Conservation (phyloP, 2,113 vertebrate genomes). For the Cercopithecus mona region DNA sequence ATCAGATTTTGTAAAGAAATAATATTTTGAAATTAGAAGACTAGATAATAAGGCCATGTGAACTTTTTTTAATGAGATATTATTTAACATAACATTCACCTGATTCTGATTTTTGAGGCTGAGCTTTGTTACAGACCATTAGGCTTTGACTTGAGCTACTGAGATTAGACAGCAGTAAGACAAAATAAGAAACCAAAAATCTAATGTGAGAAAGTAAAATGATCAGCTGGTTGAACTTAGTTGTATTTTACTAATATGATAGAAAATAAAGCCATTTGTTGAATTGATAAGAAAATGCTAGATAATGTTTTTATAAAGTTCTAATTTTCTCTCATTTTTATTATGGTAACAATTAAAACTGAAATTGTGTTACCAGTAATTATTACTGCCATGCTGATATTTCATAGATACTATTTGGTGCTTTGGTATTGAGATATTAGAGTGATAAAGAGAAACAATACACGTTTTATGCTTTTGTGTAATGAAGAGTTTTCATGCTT, state of each 20-base stretch:
- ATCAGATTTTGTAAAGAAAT: not conserved
- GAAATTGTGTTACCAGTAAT: not conserved
- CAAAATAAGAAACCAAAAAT: not conserved
- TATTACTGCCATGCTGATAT: not conserved
- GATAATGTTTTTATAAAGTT: not conserved
- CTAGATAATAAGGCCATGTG: not conserved
- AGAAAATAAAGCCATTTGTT: not conserved
- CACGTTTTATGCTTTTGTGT: not conserved
- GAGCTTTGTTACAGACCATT: slow-evolving; percentile 44
- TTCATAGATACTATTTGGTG: not conserved
- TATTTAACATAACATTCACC: not conserved
- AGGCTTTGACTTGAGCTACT: slow-evolving; percentile 33
- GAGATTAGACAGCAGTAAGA: slow-evolving; percentile 13
- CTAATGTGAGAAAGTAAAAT: not conserved
- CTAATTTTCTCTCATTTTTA: slow-evolving; percentile 3
- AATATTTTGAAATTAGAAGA: not conserved
- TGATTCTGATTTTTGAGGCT: not conserved
- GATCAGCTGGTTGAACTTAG: not conserved
- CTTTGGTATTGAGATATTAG: not conserved
- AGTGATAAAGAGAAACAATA: slow-evolving; percentile 6
- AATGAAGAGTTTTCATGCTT: not conserved
- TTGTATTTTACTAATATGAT: not conserved
- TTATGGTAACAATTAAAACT: slow-evolving; percentile 36
- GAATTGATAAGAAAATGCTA: not conserved
- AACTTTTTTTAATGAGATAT: not conserved